Percentiles rank a stretch among this genome's conserved stretches.
Conservation (phyloP, 2,888 invertebrate genomes). For the Aspidiotus rigidus region DNA sequence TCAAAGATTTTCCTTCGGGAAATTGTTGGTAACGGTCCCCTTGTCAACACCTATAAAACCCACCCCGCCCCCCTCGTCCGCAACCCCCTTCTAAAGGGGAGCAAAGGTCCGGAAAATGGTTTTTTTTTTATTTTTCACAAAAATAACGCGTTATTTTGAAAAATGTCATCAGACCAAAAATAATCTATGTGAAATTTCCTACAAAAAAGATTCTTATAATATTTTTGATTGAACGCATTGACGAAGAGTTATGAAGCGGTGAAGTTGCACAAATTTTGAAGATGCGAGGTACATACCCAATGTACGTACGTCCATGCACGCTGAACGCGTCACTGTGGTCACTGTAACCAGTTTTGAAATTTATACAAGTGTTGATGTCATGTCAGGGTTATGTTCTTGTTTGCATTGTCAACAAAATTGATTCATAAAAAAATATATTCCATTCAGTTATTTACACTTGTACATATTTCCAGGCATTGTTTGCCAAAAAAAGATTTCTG, state of each 20-base stretch:
- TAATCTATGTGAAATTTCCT: too few species aligned
- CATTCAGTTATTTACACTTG: too few species aligned
- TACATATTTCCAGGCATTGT: too few species aligned
- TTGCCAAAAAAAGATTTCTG: too few species aligned
- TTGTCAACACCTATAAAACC: background rate
- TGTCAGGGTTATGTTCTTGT: background rate
- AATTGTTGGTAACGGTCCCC: background rate
- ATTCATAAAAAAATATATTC: background rate
- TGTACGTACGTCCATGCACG: background rate
- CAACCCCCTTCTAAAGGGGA: background rate
- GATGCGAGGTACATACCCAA: background rate
- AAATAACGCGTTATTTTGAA: too few species aligned
- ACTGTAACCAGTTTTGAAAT: background rate
- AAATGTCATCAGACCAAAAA: too few species aligned
- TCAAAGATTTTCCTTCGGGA: background rate
- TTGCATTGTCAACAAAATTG: background rate
- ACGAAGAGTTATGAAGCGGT: background rate
- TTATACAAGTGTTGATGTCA: background rate
- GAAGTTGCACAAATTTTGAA: background rate
- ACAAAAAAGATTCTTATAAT: too few species aligned
- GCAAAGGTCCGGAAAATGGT: background rate
- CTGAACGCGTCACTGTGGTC: background rate
- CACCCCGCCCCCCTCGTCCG: background rate
- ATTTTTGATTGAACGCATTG: too few species aligned
- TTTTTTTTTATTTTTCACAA: conserved; percentile 7